Evolutionary conservation across 2,888 invertebrate species (phyloP), one percentile per base, ranked within the genome.

Genomic region (Eupithecia abbreviata): DNA sequence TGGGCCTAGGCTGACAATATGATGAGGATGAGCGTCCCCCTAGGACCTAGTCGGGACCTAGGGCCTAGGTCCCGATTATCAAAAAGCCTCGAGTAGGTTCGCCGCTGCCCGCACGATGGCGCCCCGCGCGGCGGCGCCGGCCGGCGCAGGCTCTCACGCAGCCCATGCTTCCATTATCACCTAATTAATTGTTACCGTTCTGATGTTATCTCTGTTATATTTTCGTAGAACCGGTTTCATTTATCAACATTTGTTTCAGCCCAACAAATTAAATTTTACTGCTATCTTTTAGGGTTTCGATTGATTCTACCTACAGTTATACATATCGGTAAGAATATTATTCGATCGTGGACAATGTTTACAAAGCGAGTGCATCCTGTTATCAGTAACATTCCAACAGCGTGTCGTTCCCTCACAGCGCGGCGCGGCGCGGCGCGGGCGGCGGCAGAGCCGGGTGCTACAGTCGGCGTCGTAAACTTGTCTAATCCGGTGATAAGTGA

Each of bases 401-500:
- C n/a, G n/a, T 9, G 43, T 68, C 10, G 68, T 68, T 45, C 45
- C 43, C 43, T 9, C 42, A 66, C 3, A 1, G 30, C 30, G 30
- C 30, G 30, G 30, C 30, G 30, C 30, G 30, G 30, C 30, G 30
- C 30, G 30, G 30, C 30, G 30, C 30, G 30, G 30, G 30, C 15
- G 43, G 67, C 41, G 67, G 62, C 68, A 62, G 69, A 66, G 7
- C 49, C 3, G 51, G n/a, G 49, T 65, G 73, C 62, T 75, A 66
- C 77, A 78, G 77, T 78, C 67, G 62, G 73, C 73, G 18, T 75
- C 73, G 73, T 75, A 78, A 75, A 75, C 71, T 71, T 75, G 45
- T 18, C 49, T 78, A 73, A 75, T 75, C 75, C 62, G 73, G 58
- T 73, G 75, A 75, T 78, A 75, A 73, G 69, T 66, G 75, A 74